Conservation (phyloP, 35 echinoderm and acorn worm genomes). For the Apostichopus californicus region DNA sequence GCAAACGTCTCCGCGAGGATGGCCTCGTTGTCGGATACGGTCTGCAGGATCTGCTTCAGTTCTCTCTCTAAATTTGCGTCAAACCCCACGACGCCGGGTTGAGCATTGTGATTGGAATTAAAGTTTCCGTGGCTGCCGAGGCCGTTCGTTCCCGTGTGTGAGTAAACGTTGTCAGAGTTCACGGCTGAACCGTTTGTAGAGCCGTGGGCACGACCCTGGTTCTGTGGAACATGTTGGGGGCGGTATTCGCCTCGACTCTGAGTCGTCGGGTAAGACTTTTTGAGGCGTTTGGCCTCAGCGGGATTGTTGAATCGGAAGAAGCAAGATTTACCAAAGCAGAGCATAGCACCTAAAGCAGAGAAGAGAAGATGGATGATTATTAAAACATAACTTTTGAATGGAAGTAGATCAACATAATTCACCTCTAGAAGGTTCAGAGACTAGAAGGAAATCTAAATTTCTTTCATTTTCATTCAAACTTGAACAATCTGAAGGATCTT, state of each 20-base stretch:
- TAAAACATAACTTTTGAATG: too few species aligned
- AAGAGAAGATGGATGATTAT: neutral
- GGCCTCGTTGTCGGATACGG: constrained; percentile 76
- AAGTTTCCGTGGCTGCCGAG: constrained; percentile 10
- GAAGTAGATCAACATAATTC: too few species aligned
- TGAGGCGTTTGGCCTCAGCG: constrained; percentile 72
- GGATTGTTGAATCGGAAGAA: constrained; percentile 95
- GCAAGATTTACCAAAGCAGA: constrained; percentile 93
- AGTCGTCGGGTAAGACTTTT: constrained; percentile 29
- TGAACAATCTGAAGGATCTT: too few species aligned
- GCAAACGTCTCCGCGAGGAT: constrained; percentile 62
- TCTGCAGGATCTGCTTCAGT: constrained; percentile 82
- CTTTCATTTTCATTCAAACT: too few species aligned
- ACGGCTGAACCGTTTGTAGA: neutral
- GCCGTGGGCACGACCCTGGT: neutral
- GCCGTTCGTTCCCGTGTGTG: constrained; percentile 24
- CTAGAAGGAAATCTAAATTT: too few species aligned
- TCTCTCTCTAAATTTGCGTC: constrained; percentile 79
- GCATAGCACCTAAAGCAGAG: constrained; percentile 86
- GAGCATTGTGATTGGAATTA: constrained; percentile 68
- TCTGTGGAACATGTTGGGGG: neutral
- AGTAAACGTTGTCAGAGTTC: too few species aligned
- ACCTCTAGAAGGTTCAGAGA: too few species aligned
- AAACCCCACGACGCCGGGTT: constrained; percentile 35
- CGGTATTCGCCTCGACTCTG: constrained; percentile 58